Base-by-base conservation (phyloP, 2,888 invertebrate species). In the Nemurella pictetii region DNA sequence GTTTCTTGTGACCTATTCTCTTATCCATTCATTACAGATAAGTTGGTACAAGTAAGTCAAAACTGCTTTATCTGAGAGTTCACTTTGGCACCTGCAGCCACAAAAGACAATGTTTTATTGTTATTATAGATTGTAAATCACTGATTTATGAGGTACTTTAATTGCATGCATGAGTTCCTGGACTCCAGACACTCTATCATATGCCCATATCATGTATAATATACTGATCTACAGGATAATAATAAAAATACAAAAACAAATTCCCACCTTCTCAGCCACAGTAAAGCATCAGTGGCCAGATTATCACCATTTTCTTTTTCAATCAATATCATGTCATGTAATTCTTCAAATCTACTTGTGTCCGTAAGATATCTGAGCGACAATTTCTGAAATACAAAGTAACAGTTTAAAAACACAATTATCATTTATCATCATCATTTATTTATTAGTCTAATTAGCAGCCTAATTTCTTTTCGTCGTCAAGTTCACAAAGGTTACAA, bases 221-320 rank as follows among this genome's bases (percentile, higher is more conserved):
- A n/a, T n/a, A n/a, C n/a, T n/a, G n/a, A n/a, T n/a, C n/a, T n/a
- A n/a, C n/a, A n/a, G n/a, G n/a, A n/a, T n/a, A n/a, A n/a, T n/a
- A n/a, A n/a, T n/a, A n/a, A n/a, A n/a, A n/a, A n/a, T n/a, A n/a
- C n/a, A n/a, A 36, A 36, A 36, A 36, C 36, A 36, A 15, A 15
- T 36, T 36, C 73, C 84, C 90, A 95, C 95, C 95, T 94, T 90
- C 94, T 94, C 0, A 96, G 91, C 96, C 96, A 96, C 81, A 95
- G 90, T 84, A 96, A 90, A 83, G 95, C 93, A 88, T 94, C 94
- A 29, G 92, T 92, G 30, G 93, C 94, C 86, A 90, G 88, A 85
- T 89, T 89, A 87, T 91, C 90, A 75, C 92, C 92, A 84, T 91
- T 90, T 84, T 90, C 89, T 87, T 92, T 91, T 89, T 95, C 95